phyloP scores from a whole-genome alignment of 2,113 vertebrate species.

The Furnarius figulus region DNA sequence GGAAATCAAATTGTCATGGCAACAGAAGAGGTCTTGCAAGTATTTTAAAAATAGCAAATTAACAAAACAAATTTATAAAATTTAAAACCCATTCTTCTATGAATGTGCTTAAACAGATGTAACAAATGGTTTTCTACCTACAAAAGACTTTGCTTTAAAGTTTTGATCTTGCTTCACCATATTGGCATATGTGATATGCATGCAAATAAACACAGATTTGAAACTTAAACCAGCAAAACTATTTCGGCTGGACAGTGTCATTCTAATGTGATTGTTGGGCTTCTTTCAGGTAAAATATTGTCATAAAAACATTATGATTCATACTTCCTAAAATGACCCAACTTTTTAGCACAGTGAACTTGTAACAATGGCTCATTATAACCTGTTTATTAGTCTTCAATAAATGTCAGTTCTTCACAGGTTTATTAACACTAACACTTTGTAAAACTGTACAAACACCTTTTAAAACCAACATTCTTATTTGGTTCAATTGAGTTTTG shows the following conservation, averaged over 20 bases:
- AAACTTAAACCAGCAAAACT: background rate
- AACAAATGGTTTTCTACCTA: background rate
- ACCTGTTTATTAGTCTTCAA: background rate
- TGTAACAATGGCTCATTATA: background rate
- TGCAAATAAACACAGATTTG: background rate
- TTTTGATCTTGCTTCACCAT: background rate
- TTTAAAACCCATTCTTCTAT: slow-evolving; percentile 60
- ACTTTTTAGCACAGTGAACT: background rate
- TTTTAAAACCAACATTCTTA: background rate
- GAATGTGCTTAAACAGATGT: slow-evolving; percentile 17
- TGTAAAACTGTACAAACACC: background rate
- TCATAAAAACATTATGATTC: background rate
- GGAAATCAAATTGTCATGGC: slow-evolving; percentile 77
- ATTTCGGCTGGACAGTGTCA: background rate
- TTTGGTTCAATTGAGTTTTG: background rate
- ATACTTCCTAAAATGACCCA: background rate
- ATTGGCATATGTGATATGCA: background rate
- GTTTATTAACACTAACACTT: background rate
- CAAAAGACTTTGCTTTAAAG: background rate
- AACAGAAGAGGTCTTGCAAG: slow-evolving; percentile 78
- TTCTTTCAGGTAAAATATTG: background rate
- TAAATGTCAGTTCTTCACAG: background rate
- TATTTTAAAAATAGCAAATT: slow-evolving; percentile 80
- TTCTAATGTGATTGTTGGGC: background rate
- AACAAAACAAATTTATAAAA: slow-evolving; percentile 73